Conservation (phyloP, 2,113 vertebrate species). For the Sturnira hondurensis region DNA sequence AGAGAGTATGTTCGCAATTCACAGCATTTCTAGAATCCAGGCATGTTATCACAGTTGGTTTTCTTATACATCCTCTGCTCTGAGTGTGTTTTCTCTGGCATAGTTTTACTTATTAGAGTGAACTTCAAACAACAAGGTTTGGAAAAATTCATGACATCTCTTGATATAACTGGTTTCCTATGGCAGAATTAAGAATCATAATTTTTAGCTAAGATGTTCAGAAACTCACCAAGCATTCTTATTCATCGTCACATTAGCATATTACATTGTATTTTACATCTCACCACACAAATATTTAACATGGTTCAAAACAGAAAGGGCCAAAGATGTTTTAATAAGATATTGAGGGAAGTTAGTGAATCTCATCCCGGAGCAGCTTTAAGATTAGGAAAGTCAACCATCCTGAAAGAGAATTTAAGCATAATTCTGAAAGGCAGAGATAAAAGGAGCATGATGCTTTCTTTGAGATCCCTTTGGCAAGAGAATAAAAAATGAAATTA, state of each 20-base stretch:
- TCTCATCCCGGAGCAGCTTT: not conserved
- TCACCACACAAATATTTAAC: not conserved
- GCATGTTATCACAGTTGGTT: not conserved
- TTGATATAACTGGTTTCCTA: not conserved
- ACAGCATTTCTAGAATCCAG: not conserved
- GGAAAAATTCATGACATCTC: not conserved
- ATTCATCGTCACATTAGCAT: not conserved
- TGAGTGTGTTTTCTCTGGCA: not conserved
- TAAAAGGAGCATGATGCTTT: not conserved
- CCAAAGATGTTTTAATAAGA: not conserved
- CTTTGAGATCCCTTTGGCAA: not conserved
- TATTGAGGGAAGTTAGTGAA: not conserved
- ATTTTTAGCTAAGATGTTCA: slow-evolving; percentile 17
- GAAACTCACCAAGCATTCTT: not conserved
- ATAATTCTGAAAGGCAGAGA: slow-evolving; percentile 8
- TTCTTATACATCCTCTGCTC: not conserved
- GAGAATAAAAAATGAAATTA: not conserved
- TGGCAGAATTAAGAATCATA: not conserved
- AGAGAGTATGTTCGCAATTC: slow-evolving; percentile 21
- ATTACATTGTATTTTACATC: not conserved
- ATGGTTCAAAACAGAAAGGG: not conserved
- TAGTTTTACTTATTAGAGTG: slow-evolving; percentile 13
- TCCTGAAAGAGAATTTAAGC: not conserved
- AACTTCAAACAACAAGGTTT: slow-evolving; percentile 29
- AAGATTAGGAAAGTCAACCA: not conserved